Base-by-base conservation (phyloP, 2,888 invertebrate species). In the Tipula helvola region DNA sequence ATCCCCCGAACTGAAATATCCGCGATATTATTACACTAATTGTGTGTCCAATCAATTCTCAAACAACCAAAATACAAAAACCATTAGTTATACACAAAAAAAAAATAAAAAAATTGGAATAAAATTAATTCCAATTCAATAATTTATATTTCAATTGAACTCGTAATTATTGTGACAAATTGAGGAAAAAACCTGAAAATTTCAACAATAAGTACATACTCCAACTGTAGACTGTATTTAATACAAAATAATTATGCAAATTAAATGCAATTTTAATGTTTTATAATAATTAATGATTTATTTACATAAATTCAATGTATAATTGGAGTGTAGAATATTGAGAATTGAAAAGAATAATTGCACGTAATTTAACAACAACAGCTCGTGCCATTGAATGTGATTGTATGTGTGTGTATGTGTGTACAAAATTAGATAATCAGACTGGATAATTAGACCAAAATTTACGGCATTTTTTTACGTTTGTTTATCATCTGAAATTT, bases 191-290 rank as follows among this genome's bases (percentile, higher is more conserved):
- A 18, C 71, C 71, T 71, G 28, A 71, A 71, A 18, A 71, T 71
- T 71, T 71, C 71, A 10, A 71, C 71, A 71, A 71, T n/a, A 28
- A 16, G 16, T 52, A 28, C 44, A 8, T 44, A 44, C 44, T 10
- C 5, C 44, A 3, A 44, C 12, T 12, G 41, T 41, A 8, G 0
- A 44, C 7, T 12, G 10, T 16, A 57, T 10, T n/a, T n/a, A 71
- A 71, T 28, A 71, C 18, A 71, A 28, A 71, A 71, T 28, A 71
- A 71, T 71, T 71, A 71, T 71, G 71, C 71, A 71, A 71, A 71
- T 71, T 71, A 71, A 71, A 71, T 71, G 71, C 71, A 71, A 71
- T 71, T 71, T 71, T 71, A 71, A 71, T 71, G 71, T 71, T 71
- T 12, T 71, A 71, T 71, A 71, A 71, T 71, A 71, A 71, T 71